phyloP scores from a whole-genome alignment of 2,888 invertebrate species.

The Melinopterus prodromus region DNA sequence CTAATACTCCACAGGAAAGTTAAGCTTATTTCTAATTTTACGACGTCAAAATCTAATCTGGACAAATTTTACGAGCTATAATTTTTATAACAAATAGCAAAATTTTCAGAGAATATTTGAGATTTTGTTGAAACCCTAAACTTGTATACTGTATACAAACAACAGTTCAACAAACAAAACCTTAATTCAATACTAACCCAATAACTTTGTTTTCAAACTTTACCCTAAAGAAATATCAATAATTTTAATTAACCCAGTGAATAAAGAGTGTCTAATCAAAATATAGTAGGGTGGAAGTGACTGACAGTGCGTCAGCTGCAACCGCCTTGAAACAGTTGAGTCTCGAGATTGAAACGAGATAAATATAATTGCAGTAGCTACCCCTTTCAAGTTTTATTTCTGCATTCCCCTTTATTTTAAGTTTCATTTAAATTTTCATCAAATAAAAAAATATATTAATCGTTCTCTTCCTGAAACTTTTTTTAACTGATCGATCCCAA shows the following conservation, averaged over 20 bases:
- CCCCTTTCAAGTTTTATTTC: neutral
- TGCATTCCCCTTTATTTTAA: neutral
- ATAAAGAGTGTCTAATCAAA: constrained; percentile 40
- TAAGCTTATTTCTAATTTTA: too few species aligned
- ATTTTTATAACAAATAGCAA: too few species aligned
- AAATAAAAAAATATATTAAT: neutral
- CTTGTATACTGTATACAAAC: too few species aligned
- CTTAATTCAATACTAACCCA: constrained; percentile 13
- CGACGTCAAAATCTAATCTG: too few species aligned
- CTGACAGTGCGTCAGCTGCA: constrained; percentile 41
- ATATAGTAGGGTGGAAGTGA: constrained; percentile 42
- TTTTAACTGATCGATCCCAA: neutral
- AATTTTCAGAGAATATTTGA: too few species aligned
- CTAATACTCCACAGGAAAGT: too few species aligned
- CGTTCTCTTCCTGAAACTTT: neutral
- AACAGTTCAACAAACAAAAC: neutral
- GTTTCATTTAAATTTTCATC: neutral
- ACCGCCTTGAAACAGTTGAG: neutral
- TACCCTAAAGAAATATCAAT: constrained; percentile 39
- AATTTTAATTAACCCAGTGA: constrained; percentile 44
- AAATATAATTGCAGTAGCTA: neutral
- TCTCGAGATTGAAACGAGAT: neutral
- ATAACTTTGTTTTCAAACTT: neutral
- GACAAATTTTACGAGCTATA: too few species aligned
- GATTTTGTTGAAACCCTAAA: too few species aligned